Conservation (phyloP, 2,113 vertebrate genomes). For the Hemiprocne comata region DNA sequence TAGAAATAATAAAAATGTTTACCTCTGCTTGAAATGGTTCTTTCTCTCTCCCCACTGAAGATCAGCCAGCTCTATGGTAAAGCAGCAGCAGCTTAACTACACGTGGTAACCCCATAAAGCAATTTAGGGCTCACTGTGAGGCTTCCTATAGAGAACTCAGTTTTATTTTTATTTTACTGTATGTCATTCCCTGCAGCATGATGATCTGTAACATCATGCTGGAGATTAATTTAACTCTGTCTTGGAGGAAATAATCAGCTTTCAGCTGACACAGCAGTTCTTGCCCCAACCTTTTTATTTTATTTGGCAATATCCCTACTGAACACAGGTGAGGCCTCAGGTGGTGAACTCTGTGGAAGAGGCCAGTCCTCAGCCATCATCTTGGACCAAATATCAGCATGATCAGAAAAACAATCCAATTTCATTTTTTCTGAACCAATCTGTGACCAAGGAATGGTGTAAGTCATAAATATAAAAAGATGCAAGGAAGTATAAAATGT, state of each 20-base stretch:
- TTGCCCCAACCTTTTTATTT: not conserved
- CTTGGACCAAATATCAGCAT: not conserved
- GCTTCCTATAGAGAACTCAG: not conserved
- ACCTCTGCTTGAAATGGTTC: not conserved
- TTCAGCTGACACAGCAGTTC: not conserved
- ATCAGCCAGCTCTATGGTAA: not conserved
- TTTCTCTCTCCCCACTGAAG: not conserved
- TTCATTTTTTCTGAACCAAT: not conserved
- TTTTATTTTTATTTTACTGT: not conserved
- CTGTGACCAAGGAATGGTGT: not conserved
- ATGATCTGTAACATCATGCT: not conserved
- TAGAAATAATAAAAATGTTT: slow-evolving; percentile 54
- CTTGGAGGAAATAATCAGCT: not conserved
- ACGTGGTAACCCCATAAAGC: not conserved
- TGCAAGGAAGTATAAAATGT: not conserved
- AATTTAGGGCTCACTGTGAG: not conserved
- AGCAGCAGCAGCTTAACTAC: not conserved
- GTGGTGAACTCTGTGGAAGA: not conserved
- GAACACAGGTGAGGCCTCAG: not conserved
- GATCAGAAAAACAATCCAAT: not conserved
- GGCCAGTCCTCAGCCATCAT: not conserved
- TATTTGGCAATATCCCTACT: not conserved
- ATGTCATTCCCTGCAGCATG: not conserved
- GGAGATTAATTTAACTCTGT: not conserved
- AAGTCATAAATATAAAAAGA: not conserved